Conservation (phyloP, 2,888 invertebrate species). For the Podabrus alpinus region DNA sequence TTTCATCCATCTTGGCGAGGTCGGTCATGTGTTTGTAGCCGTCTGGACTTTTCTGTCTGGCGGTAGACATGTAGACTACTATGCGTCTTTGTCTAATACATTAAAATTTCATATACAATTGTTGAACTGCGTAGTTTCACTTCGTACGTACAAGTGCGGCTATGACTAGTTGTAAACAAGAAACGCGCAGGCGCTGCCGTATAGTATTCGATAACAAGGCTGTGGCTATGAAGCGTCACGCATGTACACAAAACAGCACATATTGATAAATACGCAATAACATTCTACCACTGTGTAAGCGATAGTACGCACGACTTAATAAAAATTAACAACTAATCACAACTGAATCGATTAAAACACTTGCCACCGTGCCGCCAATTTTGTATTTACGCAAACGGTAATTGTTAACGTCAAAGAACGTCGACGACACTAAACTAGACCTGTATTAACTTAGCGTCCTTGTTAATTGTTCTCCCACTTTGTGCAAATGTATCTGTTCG, state of each 20-base stretch:
- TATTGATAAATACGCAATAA: conserved; percentile 30
- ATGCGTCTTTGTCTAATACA: conserved; percentile 31
- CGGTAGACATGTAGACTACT: conserved; percentile 28
- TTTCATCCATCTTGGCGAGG: conserved; percentile 48
- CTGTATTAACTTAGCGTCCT: conserved; percentile 22
- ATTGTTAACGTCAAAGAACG: background rate
- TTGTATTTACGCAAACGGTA: conserved; percentile 2
- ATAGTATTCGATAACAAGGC: conserved; percentile 53
- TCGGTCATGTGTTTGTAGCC: conserved; percentile 50
- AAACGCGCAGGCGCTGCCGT: conserved; percentile 55
- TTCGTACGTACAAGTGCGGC: conserved; percentile 26
- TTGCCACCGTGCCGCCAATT: background rate
- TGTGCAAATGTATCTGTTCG: conserved; percentile 25
- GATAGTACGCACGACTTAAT: conserved; percentile 13
- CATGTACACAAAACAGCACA: conserved; percentile 33
- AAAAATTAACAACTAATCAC: conserved; percentile 3
- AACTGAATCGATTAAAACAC: background rate
- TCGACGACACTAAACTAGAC: background rate
- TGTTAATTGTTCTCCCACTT: conserved; percentile 24
- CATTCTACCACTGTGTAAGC: conserved; percentile 15
- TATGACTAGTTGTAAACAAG: conserved; percentile 57
- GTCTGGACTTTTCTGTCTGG: conserved; percentile 46
- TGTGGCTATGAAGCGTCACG: conserved; percentile 37
- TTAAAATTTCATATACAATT: conserved; percentile 23
- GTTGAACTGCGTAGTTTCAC: conserved; percentile 1